Conservation (phyloP, 2,113 vertebrate genomes). For the Typhlomys cinereus region DNA sequence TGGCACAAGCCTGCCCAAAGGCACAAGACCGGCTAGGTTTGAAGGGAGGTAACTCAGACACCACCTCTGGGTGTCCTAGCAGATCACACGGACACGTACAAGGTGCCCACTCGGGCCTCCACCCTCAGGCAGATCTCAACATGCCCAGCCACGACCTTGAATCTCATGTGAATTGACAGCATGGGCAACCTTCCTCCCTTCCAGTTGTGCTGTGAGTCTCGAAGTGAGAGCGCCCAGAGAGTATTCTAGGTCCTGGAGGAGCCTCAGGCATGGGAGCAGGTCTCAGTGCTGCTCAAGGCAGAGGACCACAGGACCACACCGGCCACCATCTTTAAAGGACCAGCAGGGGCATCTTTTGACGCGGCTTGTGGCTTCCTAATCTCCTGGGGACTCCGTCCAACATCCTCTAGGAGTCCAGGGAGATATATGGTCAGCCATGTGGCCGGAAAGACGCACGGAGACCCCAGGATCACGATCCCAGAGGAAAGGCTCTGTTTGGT, state of each 20-base stretch:
- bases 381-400: not conserved
- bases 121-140: no score
- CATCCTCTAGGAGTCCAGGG: not conserved
- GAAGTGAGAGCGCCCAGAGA: not conserved
- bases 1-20: not conserved
- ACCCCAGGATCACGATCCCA: not conserved
- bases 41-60: not conserved
- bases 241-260: not conserved
- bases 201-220: not conserved
- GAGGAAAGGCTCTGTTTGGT: constrained; percentile 56
- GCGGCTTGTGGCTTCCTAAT: not conserved
- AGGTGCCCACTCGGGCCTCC: not conserved
- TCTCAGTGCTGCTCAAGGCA: not conserved
- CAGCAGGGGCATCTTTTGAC: not conserved
- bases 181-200: not conserved
- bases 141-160: not conserved
- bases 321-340: not conserved
- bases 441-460: constrained; percentile 48
- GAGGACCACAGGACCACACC: not conserved
- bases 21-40: not conserved
- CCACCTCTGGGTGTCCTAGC: not conserved
- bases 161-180: not conserved
- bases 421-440: not conserved
- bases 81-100: not conserved
- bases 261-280: accelerated